Evolutionary conservation across 2,797 vertebrate species (phyloP), one percentile per base, ranked within the genome.

Genomic region (Danio kyathit): DNA sequence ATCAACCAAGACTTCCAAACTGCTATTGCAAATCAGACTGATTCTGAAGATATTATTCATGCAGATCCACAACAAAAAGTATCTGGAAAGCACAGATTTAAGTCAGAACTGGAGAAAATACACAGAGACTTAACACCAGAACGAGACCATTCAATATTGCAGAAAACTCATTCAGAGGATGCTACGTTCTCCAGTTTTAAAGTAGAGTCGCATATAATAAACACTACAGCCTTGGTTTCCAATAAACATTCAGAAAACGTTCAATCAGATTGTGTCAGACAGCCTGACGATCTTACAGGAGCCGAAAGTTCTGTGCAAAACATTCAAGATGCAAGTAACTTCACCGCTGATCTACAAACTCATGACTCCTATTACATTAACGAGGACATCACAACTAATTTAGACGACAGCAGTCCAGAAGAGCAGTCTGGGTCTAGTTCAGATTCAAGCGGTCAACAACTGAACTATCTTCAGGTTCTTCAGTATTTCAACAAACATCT

Each of bases 351-450:
- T 10, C 57, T 10, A 60, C 41, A 16, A 17, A 40, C 56, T 44
- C 44, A 61, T 44, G 56, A 83, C 60, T 79, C 71, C 2, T 52
- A 44, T 54, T 67, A 51, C 51, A 57, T 57, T 16, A 65, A 66
- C 6, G 77, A 83, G 40, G 67, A 80, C 60, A 72, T 81, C n/a
- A 21, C 54, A 52, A 80, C 78, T 29, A 72, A 65, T 64, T 76
- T 80, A 60, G 82, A 80, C 16, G 60, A 76, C 52, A 46, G 60
- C 6, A 72, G 60, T 19, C 59, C 54, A 14, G 77, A 76, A 9
- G 73, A 60, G 40, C 29, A 51, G 17, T 51, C 40, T 14, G 10
- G 14, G 10, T 51, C 44, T 46, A 77, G 66, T 21, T 52, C 48
- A 73, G 81, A 78, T 4, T 41, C 41, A 38, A 82, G 41, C 8